Percentiles rank a stretch among this genome's conserved stretches.
Conservation (phyloP, 2,888 invertebrate genomes). For the Rotaria macrura region DNA sequence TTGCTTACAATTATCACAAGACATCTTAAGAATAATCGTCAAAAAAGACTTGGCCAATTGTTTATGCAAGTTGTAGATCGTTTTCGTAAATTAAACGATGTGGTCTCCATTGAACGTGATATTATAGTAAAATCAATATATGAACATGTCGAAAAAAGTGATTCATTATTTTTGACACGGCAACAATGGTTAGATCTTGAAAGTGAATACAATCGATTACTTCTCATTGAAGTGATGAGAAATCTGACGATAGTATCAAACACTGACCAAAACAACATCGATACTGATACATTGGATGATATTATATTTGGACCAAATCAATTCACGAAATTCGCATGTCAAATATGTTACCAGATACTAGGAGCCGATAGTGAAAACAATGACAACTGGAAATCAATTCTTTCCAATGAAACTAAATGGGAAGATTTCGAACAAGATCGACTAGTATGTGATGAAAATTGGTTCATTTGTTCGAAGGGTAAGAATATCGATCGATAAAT, state of each 20-base stretch:
- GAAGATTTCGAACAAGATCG: background rate
- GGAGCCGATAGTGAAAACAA: background rate
- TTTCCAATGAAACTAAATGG: background rate
- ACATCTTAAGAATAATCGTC: background rate
- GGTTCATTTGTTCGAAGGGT: background rate
- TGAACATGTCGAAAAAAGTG: background rate
- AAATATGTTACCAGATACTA: background rate
- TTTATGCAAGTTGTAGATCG: background rate
- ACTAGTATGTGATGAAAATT: background rate
- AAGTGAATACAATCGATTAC: background rate
- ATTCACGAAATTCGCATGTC: background rate
- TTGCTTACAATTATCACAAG: background rate
- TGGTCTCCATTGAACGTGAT: background rate
- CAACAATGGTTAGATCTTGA: conserved; percentile 20
- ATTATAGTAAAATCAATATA: background rate
- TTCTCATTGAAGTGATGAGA: background rate
- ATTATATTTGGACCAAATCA: background rate
- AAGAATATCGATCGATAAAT: background rate
- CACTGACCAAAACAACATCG: background rate
- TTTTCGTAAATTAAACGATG: background rate
- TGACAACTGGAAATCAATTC: background rate
- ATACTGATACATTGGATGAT: background rate
- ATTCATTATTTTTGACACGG: background rate
- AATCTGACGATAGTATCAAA: background rate
- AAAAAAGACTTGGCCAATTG: too few relatives aligned